Percentiles rank a stretch among this genome's conserved stretches.
These are phyloP conservation scores for Acanthosoma haemorrhoidale DNA, from an alignment of 2,888 invertebrate species.

Conservation along the genomic window DNA sequence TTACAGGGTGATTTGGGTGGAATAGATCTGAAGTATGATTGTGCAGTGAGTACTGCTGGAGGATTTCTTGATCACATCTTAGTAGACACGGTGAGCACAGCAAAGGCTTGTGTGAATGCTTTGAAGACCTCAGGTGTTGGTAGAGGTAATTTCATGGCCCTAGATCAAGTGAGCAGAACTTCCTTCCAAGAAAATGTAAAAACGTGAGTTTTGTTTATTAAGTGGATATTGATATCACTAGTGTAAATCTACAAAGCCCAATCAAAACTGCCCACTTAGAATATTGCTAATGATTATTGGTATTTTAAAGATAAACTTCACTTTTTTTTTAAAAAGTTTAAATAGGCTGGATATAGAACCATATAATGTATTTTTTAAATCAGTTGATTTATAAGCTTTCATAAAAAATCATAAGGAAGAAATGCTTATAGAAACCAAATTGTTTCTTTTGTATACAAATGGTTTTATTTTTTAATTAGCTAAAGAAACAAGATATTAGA, in stretches of 20 bases:
- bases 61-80: slow-evolving; percentile 85
- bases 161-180: slow-evolving; percentile 62
- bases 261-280: no score
- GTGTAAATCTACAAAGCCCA: not conserved
- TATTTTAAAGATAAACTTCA: no score
- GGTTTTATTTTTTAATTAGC: no score
- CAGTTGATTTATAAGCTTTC: not conserved
- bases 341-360: no score
- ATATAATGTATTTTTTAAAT: not conserved
- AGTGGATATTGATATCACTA: no score
- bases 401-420: no score
- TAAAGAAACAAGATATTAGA: no score
- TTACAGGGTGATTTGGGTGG: slow-evolving; percentile 88
- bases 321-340: not conserved
- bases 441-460: no score
- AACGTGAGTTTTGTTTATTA: slow-evolving; percentile 48
- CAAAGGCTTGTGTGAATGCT: slow-evolving; percentile 73
- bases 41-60: slow-evolving; percentile 92
- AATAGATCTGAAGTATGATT: slow-evolving; percentile 86
- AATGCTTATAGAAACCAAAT: no score
- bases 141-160: slow-evolving; percentile 77
- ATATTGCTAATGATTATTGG: no score
- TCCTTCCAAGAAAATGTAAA: slow-evolving; percentile 47
- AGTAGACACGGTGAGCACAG: slow-evolving; percentile 81
- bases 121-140: slow-evolving; percentile 75